Evolutionary conservation across 2,888 invertebrate species (phyloP).

Genomic region (Diadegma fenestrale): DNA sequence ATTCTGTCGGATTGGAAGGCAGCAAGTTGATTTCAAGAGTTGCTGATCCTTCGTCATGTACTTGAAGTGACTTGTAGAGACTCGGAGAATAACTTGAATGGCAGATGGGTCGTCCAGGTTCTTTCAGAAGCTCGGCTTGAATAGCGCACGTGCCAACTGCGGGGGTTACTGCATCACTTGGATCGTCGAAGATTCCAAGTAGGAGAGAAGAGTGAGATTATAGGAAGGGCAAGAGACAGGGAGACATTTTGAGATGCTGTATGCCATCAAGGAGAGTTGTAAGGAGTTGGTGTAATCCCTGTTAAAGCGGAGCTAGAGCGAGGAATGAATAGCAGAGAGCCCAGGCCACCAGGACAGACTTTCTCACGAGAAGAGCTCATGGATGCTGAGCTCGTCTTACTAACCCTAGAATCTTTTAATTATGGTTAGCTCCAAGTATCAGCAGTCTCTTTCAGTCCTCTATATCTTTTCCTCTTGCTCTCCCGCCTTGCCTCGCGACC

Average conservation of each 20-base stretch:
- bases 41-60: slow-evolving; percentile 24
- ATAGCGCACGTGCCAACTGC: slow-evolving; percentile 39
- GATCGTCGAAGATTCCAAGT: slow-evolving; percentile 28
- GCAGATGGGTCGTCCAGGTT: neutral
- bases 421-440: slow-evolving; percentile 52
- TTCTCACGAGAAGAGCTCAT: slow-evolving; percentile 25
- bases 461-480: slow-evolving; percentile 14
- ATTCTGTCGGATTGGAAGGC: slow-evolving; percentile 19
- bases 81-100: neutral
- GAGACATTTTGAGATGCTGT: slow-evolving; percentile 1
- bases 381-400: slow-evolving; percentile 39
- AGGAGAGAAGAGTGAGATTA: slow-evolving; percentile 15
- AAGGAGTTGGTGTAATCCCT: slow-evolving; percentile 76
- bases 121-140: neutral
- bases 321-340: slow-evolving; percentile 72
- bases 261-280: slow-evolving; percentile 61
- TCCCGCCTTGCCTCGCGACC: slow-evolving; percentile 50
- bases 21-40: slow-evolving; percentile 52
- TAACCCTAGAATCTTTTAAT: slow-evolving; percentile 61
- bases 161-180: slow-evolving; percentile 10
- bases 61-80: slow-evolving; percentile 13
- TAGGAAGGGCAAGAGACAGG: slow-evolving; percentile 6
- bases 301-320: slow-evolving; percentile 61
- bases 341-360: slow-evolving; percentile 40
- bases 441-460: slow-evolving; percentile 11